Base-by-base conservation (phyloP, 1,140 invertebrate genomes). In the Aphidius gifuensis region DNA sequence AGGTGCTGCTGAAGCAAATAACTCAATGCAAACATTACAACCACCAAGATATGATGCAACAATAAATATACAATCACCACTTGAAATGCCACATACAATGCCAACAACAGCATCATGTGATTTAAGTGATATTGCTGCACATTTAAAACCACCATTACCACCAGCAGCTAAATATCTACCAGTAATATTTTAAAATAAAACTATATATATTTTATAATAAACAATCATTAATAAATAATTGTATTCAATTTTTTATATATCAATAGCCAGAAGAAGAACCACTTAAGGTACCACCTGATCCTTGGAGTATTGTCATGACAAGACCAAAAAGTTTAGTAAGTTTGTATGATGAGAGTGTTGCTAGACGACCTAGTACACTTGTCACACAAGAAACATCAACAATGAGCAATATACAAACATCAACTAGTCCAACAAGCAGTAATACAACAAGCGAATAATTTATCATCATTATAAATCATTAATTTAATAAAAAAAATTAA, bases 141-240 rank as follows among this genome's bases (percentile, higher is more conserved):
- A 82, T 23, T 70, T 84, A 9, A 83, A 83, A 65, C 78, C 82
- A 58, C 82, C 82, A 9, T 65, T 83, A 50, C 82, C 81, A 21
- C 73, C 76, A 6, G 68, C 68, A 6, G 69, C 72, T 47, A 78
- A 78, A 61, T 72, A 76, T 58, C 56, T 74, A 50, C 60, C 68
- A 67, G 71, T 72, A 62, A 53, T 39, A 42, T 51, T 51, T 21
- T 7, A 44, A 45, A 9, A 42, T n/a, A 39, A 44, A n/a, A n/a
- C 7, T 42, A 11, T 16, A 1, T 32, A 3, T 32, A 32, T 3
- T 3, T 32, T 3, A 32, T 32, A 6, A n/a, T 38, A 40, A 46
- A 42, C 43, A 65, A 50, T 53, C 9, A 51, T 9, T 53, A 38
- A 16, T 23, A 46, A 60, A 44, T 42, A 23, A 9, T n/a, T 44